phyloP scores from a whole-genome alignment of 2,113 vertebrate species.

The Notothenia coriiceps region DNA sequence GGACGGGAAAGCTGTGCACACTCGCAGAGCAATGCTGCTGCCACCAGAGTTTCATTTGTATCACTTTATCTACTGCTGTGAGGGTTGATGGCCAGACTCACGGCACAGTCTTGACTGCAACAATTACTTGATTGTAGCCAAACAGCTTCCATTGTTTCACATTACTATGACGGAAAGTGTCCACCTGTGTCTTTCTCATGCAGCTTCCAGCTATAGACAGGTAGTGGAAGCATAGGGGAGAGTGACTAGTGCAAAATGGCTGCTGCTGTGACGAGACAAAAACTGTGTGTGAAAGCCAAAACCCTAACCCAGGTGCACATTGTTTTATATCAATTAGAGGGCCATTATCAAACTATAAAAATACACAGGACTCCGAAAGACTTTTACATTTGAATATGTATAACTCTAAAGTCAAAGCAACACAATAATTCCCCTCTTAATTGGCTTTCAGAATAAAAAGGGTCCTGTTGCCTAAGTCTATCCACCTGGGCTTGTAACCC shows the following conservation, averaged over 20 bases:
- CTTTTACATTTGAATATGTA: constrained; percentile 9
- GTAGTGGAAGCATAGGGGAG: background rate
- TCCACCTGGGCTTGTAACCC: constrained; percentile 64
- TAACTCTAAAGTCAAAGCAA: background rate
- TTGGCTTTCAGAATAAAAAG: background rate
- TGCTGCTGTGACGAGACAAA: constrained; percentile 3
- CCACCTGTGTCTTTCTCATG: background rate
- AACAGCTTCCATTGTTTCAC: constrained; percentile 24
- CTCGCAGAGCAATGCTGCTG: constrained; percentile 34
- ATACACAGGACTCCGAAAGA: constrained; percentile 22
- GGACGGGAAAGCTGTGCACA: constrained; percentile 44
- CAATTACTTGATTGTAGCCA: constrained; percentile 2
- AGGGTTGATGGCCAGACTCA: constrained; percentile 12
- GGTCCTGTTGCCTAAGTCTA: constrained; percentile 39
- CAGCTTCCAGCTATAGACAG: constrained; percentile 3
- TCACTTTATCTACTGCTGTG: constrained; percentile 36
- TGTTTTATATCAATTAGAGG: constrained; percentile 1
- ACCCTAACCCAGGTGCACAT: background rate
- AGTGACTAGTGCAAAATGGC: constrained; percentile 4
- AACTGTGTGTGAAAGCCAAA: constrained; percentile 7
- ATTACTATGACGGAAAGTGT: background rate
- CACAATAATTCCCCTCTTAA: constrained; percentile 10
- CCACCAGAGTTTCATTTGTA: constrained; percentile 41
- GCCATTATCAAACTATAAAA: constrained; percentile 4
- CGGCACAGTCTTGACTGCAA: constrained; percentile 30